Base-by-base conservation (phyloP, 2,888 invertebrate genomes). In the Trisateles emortualis region DNA sequence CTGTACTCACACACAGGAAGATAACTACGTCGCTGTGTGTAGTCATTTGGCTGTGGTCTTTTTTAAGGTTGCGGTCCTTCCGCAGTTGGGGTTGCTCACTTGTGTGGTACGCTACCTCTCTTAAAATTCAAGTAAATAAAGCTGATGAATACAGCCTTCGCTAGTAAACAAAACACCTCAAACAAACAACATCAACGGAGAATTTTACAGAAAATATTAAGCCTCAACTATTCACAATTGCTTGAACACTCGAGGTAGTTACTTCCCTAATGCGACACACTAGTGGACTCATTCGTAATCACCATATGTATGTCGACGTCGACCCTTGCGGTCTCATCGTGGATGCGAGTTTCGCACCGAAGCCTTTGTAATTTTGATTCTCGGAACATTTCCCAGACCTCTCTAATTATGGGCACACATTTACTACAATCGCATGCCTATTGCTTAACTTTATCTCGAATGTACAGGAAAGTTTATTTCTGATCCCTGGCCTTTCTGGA, bases 301-400 rank as follows among this genome's bases (percentile, higher is more conserved):
- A 76, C 74, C 75, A 72, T 76, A 71, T 72, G 55, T 53, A 51
- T 38, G 52, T 49, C 46, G 47, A 67, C 61, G 52, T 49, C 46
- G 47, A 67, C 61, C 75, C 69, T 72, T 74, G 78, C 57, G 76
- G 77, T 77, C 79, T 79, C 81, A 83, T 83, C 77, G 71, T 59
- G 64, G 72, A 78, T 75, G 78, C 76, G 68, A 70, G 68, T 57
- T 72, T 71, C 72, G 63, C 73, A 59, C 68, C 59, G 64, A 65
- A 74, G 79, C 82, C 80, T 83, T 80, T 83, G 82, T 81, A 78
- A 83, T 80, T 83, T 75, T 72, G 78, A 79, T 71, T 76, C 77
- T 61, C 64, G 65, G 76, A 64, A 67, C 70, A 61, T 65, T 68
- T 72, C 56, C 55, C 45, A 69, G 44, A 70, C 72, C 67, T 69